These are phyloP conservation scores for Phengaris alcon DNA, from an alignment of 2,888 invertebrate species.

Conservation along the genomic window DNA sequence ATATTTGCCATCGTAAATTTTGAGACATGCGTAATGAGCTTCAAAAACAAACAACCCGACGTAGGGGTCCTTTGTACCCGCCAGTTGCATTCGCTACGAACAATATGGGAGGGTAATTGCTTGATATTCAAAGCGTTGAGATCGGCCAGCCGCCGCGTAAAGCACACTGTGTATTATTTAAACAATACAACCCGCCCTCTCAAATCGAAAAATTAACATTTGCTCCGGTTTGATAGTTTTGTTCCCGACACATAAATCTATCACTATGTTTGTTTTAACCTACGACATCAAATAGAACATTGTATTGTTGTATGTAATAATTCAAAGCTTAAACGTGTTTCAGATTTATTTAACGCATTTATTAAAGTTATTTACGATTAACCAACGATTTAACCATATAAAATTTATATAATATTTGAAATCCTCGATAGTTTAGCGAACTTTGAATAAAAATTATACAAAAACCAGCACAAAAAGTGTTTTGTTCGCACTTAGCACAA, in stretches of 20 bases:
- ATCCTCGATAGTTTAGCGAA: conserved; percentile 11
- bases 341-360: not conserved
- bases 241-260: conserved; percentile 25
- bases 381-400: conserved; percentile 1
- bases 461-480: conserved; percentile 36
- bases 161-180: conserved; percentile 55
- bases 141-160: conserved; percentile 57
- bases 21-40: conserved; percentile 66
- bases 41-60: conserved; percentile 69
- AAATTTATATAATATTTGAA: not conserved
- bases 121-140: conserved; percentile 69
- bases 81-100: conserved; percentile 63
- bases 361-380: not conserved
- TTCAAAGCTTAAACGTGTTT: not conserved
- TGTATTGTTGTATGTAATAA: conserved; percentile 6
- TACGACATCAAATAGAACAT: conserved; percentile 16
- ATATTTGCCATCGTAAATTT: conserved; percentile 65
- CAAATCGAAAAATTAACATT: conserved; percentile 36
- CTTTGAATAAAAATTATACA: conserved; percentile 20
- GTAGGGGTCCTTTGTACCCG: conserved; percentile 60
- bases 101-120: conserved; percentile 67
- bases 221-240: conserved; percentile 16
- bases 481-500: conserved; percentile 70
- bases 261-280: conserved; percentile 24
- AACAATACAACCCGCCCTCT: conserved; percentile 41